These are phyloP conservation scores for Trematocara variabile DNA, from an alignment of 2,113 vertebrate genomes.

Conservation along the genomic window DNA sequence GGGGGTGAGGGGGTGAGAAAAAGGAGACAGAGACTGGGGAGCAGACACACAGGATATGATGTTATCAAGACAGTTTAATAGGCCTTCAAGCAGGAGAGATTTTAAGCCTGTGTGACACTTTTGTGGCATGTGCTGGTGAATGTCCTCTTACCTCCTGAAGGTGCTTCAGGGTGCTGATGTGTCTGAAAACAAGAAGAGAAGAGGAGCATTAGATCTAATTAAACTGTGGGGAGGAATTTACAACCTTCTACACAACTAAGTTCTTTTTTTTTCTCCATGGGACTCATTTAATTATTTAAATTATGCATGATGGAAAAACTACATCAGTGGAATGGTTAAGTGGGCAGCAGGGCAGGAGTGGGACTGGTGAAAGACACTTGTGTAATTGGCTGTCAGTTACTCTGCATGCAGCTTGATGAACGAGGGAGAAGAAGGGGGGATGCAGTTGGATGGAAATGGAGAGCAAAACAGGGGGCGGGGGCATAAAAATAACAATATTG, in stretches of 20 bases:
- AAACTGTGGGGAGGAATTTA: background rate
- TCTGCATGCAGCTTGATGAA: slow-evolving; percentile 20
- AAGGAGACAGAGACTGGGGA: slow-evolving; percentile 40
- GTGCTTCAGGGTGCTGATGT: slow-evolving; percentile 82
- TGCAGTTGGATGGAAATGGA: background rate
- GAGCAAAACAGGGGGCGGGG: background rate
- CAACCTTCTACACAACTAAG: background rate
- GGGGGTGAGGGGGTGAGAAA: background rate
- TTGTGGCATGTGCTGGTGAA: background rate
- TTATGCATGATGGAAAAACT: slow-evolving; percentile 22
- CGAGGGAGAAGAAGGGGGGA: background rate
- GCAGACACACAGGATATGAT: slow-evolving; percentile 44
- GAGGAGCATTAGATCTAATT: background rate
- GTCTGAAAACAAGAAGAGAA: slow-evolving; percentile 74
- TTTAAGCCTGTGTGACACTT: background rate
- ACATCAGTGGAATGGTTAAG: slow-evolving; percentile 16
- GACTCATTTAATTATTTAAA: slow-evolving; percentile 21
- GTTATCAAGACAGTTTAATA: slow-evolving; percentile 31
- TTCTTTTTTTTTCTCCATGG: background rate
- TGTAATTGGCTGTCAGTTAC: slow-evolving; percentile 49
- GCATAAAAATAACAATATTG: background rate
- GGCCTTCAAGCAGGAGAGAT: background rate
- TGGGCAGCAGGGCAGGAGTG: background rate
- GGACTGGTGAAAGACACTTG: slow-evolving; percentile 12
- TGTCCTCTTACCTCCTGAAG: slow-evolving; percentile 79